Conservation (phyloP, 2,797 vertebrate species). For the Acanthornis magna region DNA sequence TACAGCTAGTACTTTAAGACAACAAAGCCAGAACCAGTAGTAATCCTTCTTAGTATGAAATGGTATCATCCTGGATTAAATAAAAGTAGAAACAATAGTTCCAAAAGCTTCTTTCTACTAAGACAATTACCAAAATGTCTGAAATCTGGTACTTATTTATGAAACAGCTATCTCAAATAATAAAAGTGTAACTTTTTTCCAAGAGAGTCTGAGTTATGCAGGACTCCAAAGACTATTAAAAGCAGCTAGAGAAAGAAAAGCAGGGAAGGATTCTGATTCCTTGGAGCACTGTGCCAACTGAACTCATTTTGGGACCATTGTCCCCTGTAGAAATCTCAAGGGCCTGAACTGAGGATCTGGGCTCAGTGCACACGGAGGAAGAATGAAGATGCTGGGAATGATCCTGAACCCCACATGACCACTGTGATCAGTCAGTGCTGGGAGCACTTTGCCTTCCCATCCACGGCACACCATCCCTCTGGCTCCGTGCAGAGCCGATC, state of each 20-base stretch:
- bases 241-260: neutral
- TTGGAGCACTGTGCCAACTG: neutral
- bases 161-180: neutral
- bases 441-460: neutral
- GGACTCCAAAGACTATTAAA: neutral
- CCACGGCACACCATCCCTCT: fast-evolving
- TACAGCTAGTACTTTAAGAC: neutral
- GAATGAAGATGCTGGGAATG: neutral
- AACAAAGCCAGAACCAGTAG: neutral
- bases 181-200: neutral
- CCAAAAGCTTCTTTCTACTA: neutral
- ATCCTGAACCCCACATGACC: fast-evolving
- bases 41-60: neutral
- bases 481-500: neutral
- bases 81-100: neutral
- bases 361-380: neutral
- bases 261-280: neutral
- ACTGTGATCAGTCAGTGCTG: fast-evolving
- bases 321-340: neutral
- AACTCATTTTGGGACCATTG: fast-evolving
- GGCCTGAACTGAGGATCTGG: neutral
- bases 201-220: neutral
- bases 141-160: neutral
- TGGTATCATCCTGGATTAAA: neutral
- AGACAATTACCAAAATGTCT: neutral